Base-by-base conservation (phyloP, 2,888 invertebrate species). In the Argynnis bischoffii region DNA sequence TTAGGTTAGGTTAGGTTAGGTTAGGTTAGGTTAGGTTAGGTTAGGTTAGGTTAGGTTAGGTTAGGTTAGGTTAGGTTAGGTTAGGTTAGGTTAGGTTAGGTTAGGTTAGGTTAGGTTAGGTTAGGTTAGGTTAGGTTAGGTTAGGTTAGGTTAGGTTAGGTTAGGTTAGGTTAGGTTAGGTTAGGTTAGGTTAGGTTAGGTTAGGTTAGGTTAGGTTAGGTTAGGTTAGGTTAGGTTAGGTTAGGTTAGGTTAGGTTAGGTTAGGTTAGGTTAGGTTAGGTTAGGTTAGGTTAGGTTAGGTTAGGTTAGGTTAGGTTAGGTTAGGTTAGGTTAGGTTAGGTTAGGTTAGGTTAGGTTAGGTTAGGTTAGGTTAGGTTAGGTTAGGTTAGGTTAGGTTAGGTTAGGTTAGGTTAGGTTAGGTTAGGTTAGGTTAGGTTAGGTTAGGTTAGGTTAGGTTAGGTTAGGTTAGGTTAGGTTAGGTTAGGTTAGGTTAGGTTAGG, bases 341-440 rank as follows among this genome's bases (percentile, higher is more conserved):
- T 16, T 16, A 15, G 16, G 53, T 53, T 15, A 16, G 53, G 53
- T 15, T 16, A 53, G n/a, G 18, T 66, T 66, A 71, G 67, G 68
- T 66, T 66, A 66, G 66, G 66, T 67, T 67, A 67, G 67, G 67
- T 67, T 61, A 61, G 65, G 65, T 65, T 65, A 65, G 66, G 59
- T 60, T 60, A 60, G 66, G 59, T 66, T 60, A 66, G 55, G 59
- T 59, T 60, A 59, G 60, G 60, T 66, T 48, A 60, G 59, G 59
- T 59, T 59, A 65, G 65, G 59, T 59, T 65, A 65, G 59, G 60
- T 60, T 66, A 66, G 66, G 66, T 66, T 66, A 66, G 66, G 66
- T 63, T 63, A 63, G 67, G 67, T 67, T 67, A 67, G 67, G 67
- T 67, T 67, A 66, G 67, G 67, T 67, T 67, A 67, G 67, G 67